Evolutionary conservation across 2,888 invertebrate species (phyloP), one percentile per base, ranked within the genome.

Genomic region (Mesorhabditis spiculigera): DNA sequence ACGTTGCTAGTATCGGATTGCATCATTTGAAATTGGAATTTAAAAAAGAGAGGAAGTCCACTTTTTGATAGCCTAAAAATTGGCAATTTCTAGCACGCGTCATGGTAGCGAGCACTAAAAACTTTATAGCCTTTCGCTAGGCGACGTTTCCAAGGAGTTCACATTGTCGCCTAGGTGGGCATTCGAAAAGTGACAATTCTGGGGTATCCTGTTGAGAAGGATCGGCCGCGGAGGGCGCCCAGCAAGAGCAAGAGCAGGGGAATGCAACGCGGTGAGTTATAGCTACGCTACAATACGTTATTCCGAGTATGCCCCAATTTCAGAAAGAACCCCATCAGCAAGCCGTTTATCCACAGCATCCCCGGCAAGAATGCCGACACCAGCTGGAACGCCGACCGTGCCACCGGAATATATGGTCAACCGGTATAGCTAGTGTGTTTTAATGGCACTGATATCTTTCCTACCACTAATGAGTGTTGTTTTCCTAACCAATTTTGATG

Each of bases 151-250:
- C 10, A 43, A 43, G 6, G 44, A 16, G 13, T 43, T 16, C n/a
- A 10, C 8, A 50, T 13, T 28, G 6, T 10, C 42, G 43, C 70
- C 63, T 65, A 72, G 66, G 65, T 76, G 16, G 72, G 71, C 10
- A 78, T 78, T 44, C 63, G 69, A 5, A 75, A 75, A 45, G 63
- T 78, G 43, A 75, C 73, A 0, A 68, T 76, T 8, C 68, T 76
- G 28, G 78, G 78, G 28, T 78, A 78, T 61, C 76, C 74, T 28
- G 28, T 78, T 65, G 41, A n/a, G n/a, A 45, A 64, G 58, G 63
- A 71, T 73, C 6, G 69, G 74, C 43, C 72, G 73, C 41, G 71
- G 74, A 43, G 64, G 66, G 8, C 64, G 43, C 50, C 5, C 5
- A 65, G 70, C 69, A 67, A 65, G 41, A 62, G 16, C 58, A 45